phyloP scores from a whole-genome alignment of 2,797 vertebrate genomes.

The Myotis vivesi region DNA sequence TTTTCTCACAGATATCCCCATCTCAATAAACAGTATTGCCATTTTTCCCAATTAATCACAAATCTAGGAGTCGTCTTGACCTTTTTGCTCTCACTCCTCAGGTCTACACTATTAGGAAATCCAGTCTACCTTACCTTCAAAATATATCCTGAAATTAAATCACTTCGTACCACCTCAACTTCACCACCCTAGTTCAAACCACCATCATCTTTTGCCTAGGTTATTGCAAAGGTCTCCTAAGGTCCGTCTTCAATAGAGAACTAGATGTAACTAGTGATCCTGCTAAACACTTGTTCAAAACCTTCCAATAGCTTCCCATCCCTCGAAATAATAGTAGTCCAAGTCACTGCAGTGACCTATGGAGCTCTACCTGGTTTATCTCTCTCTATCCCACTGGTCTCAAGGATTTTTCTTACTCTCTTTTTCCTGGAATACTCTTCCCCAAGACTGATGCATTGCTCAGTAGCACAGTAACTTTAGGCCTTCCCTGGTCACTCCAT shows the following conservation, averaged over 20 bases:
- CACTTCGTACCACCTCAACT: neutral
- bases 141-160: neutral
- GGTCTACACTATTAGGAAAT: neutral
- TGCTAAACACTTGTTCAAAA: neutral
- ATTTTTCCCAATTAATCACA: neutral
- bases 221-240: neutral
- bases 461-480: neutral
- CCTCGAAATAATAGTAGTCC: neutral
- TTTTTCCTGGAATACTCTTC: neutral
- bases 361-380: neutral
- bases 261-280: neutral
- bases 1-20: neutral
- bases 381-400: neutral
- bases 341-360: neutral
- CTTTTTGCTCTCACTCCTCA: neutral
- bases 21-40: neutral
- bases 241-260: neutral
- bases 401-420: neutral
- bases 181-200: neutral
- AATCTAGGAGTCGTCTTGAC: neutral
- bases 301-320: neutral
- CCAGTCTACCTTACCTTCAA: neutral
- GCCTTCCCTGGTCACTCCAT: neutral
- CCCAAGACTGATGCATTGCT: neutral
- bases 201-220: neutral